Conservation (phyloP, 2,888 invertebrate genomes). For the Nomada fabriciana region DNA sequence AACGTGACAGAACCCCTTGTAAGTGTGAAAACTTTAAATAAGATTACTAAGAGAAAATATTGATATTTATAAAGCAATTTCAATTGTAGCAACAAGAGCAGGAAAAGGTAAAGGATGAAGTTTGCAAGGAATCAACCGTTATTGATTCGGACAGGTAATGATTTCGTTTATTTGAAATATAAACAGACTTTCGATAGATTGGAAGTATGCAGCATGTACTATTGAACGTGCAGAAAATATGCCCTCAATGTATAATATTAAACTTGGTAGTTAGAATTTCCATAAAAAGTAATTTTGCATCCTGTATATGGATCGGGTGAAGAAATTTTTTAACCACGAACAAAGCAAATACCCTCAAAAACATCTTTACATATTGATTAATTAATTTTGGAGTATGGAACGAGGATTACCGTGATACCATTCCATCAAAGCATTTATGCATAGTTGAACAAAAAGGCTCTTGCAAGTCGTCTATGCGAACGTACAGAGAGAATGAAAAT, state of each 20-base stretch:
- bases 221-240: conserved; percentile 62
- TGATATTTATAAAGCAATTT: neutral
- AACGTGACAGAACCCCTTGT: conserved; percentile 44
- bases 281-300: conserved; percentile 1
- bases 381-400: conserved; percentile 35
- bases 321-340: conserved; percentile 17
- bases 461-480: conserved; percentile 21
- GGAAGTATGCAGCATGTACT: conserved; percentile 9
- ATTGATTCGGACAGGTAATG: conserved; percentile 63
- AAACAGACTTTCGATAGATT: conserved; percentile 10
- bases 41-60: neutral
- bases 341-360: conserved; percentile 23
- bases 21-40: conserved; percentile 21
- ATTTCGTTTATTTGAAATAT: conserved; percentile 33
- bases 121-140: conserved; percentile 10
- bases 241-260: conserved; percentile 35
- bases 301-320: conserved; percentile 14
- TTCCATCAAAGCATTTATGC: conserved; percentile 17
- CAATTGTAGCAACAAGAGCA: conserved; percentile 54
- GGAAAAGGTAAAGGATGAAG: conserved; percentile 37
- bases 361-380: conserved; percentile 32
- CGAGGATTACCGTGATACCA: conserved; percentile 30
- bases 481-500: conserved; percentile 37
- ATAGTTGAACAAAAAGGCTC: conserved; percentile 1
- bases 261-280: conserved; percentile 7